These are phyloP conservation scores for Ptychobarbus kaznakovi DNA, from an alignment of 2,797 vertebrate genomes.

Conservation along the genomic window DNA sequence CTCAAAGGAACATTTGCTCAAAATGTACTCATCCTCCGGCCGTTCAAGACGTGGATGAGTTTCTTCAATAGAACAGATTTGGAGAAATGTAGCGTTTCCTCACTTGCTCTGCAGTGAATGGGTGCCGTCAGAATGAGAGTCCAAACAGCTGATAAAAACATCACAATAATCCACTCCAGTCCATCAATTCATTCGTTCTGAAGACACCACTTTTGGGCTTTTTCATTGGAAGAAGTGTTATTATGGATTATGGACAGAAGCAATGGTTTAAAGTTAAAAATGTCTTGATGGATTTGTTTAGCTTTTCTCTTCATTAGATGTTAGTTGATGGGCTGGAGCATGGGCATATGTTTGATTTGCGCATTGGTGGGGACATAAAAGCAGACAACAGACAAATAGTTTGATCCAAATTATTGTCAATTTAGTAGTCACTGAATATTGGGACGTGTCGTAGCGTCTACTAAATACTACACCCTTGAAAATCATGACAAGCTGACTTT, in stretches of 20 bases:
- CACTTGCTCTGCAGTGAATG: too few species aligned
- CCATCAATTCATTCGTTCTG: fast-evolving
- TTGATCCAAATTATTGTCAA: too few species aligned
- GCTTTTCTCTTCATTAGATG: not conserved
- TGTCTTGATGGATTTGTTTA: too few species aligned
- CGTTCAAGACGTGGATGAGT: not conserved
- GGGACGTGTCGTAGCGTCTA: too few species aligned
- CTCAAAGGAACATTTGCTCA: not conserved
- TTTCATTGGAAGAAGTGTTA: not conserved
- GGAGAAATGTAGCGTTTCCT: not conserved
- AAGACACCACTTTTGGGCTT: not conserved
- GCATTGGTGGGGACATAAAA: too few species aligned
- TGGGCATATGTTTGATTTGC: too few species aligned
- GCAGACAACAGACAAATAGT: too few species aligned
- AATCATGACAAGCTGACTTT: too few species aligned
- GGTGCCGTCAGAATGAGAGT: too few species aligned
- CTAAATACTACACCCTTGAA: too few species aligned
- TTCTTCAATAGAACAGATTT: not conserved
- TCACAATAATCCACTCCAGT: not conserved
- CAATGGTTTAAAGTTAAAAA: not conserved
- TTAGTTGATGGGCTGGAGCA: not conserved
- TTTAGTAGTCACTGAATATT: too few species aligned
- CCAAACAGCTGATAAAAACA: not conserved
- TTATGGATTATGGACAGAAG: not conserved
- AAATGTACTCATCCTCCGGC: not conserved